Evolutionary conservation across 2,797 vertebrate genomes (phyloP).

Genomic region (Pachyuromys duprasi): DNA sequence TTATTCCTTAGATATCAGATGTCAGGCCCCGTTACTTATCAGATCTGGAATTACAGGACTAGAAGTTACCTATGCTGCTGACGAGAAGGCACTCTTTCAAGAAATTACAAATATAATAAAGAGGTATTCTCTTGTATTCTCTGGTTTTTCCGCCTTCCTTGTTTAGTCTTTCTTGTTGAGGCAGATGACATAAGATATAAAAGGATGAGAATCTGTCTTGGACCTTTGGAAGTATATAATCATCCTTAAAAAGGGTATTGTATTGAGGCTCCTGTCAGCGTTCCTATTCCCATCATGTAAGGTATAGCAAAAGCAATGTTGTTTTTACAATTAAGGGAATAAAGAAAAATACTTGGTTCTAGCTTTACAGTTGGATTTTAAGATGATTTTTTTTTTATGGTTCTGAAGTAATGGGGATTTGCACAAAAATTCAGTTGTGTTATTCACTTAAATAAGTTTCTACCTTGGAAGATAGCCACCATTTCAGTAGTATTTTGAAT

Average conservation of each 20-base stretch:
- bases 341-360: conserved; percentile 31
- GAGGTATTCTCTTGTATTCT: conserved; percentile 90
- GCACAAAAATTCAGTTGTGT: not conserved
- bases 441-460: conserved; percentile 50
- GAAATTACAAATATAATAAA: conserved; percentile 93
- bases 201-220: not conserved
- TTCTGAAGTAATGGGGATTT: conserved; percentile 39
- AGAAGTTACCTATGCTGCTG: conserved; percentile 93
- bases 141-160: conserved; percentile 81
- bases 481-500: conserved; percentile 8
- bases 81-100: conserved; percentile 96
- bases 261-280: not conserved
- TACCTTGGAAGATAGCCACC: not conserved
- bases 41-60: conserved; percentile 96
- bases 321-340: not conserved
- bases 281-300: conserved; percentile 20
- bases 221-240: not conserved
- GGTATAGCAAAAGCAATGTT: not conserved
- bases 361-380: conserved; percentile 54
- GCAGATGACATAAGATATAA: not conserved
- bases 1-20: conserved; percentile 90
- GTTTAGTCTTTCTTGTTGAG: conserved; percentile 76
- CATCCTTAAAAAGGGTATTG: conserved; percentile 3
- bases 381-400: conserved; percentile 57
- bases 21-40: conserved; percentile 93